These are phyloP conservation scores for Astreopora myriophthalma DNA, from an alignment of 64 coral and sea anemone species.

Conservation along the genomic window DNA sequence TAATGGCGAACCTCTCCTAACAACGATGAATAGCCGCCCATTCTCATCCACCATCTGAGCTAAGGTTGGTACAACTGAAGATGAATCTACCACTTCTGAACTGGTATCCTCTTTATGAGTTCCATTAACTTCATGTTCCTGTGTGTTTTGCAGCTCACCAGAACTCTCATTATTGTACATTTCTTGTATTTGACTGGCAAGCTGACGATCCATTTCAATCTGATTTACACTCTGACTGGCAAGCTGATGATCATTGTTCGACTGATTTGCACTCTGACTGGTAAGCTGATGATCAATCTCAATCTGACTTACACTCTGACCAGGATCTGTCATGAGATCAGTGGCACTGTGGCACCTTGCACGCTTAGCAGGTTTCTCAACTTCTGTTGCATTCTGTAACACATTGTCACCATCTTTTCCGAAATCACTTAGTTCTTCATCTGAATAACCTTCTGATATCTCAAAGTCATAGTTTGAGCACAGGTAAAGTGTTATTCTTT, in stretches of 20 bases:
- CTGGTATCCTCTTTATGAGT: background rate
- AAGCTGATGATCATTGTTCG: background rate
- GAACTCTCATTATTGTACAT: background rate
- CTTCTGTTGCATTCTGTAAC: background rate
- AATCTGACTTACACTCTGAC: background rate
- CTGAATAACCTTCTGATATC: background rate
- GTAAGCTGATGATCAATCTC: background rate
- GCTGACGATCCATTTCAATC: background rate
- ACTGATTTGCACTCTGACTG: background rate
- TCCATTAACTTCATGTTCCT: background rate
- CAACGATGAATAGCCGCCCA: conserved; percentile 19
- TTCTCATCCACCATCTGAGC: background rate
- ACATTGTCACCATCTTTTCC: background rate
- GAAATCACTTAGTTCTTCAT: background rate
- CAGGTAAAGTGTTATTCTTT: conserved; percentile 15
- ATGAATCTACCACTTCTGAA: background rate
- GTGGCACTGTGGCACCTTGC: background rate
- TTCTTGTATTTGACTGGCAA: conserved; percentile 11
- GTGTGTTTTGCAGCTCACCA: background rate
- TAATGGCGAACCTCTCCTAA: conserved; percentile 17
- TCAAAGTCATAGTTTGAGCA: conserved; percentile 7
- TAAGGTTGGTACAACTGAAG: conserved; percentile 7
- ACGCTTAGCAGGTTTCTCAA: background rate
- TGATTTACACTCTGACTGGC: background rate
- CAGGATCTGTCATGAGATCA: background rate